Percentiles rank a stretch among this genome's conserved stretches.
Conservation (phyloP, 2,888 invertebrate species). For the Apodemia hepburni region DNA sequence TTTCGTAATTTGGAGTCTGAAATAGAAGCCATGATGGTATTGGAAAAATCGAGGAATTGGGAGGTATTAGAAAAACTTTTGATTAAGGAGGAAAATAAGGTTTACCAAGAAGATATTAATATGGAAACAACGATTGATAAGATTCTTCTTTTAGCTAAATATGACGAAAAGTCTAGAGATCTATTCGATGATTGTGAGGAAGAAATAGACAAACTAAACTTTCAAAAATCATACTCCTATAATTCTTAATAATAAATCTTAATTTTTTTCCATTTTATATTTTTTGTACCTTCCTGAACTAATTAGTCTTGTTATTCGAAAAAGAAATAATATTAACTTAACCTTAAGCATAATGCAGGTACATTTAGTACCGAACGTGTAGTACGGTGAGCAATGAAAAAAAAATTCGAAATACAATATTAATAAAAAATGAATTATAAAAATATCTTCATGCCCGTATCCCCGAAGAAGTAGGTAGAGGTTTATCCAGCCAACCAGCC, state of each 20-base stretch:
- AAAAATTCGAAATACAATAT: no score
- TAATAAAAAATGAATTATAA: no score
- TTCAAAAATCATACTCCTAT: not conserved
- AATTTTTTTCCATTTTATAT: no score
- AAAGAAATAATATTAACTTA: no score
- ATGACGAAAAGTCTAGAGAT: not conserved
- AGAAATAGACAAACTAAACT: not conserved
- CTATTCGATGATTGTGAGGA: conserved; percentile 15
- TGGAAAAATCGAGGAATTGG: not conserved
- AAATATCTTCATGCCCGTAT: no score
- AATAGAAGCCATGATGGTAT: not conserved
- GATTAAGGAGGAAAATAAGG: conserved; percentile 11
- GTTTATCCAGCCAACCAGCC: no score
- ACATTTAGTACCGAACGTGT: no score
- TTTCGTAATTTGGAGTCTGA: not conserved
- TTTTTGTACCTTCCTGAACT: no score
- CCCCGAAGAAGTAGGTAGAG: no score
- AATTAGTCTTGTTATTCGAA: no score
- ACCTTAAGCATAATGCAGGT: no score
- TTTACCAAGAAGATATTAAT: conserved; percentile 13
- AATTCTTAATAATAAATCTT: not conserved
- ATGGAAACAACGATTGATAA: conserved; percentile 16
- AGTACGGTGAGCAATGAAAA: no score
- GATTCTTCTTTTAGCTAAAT: conserved; percentile 12
- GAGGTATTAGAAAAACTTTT: not conserved